Evolutionary conservation across 2,888 invertebrate species (phyloP), one percentile per base, ranked within the genome.

Genomic region (Phragmatobia fuliginosa): DNA sequence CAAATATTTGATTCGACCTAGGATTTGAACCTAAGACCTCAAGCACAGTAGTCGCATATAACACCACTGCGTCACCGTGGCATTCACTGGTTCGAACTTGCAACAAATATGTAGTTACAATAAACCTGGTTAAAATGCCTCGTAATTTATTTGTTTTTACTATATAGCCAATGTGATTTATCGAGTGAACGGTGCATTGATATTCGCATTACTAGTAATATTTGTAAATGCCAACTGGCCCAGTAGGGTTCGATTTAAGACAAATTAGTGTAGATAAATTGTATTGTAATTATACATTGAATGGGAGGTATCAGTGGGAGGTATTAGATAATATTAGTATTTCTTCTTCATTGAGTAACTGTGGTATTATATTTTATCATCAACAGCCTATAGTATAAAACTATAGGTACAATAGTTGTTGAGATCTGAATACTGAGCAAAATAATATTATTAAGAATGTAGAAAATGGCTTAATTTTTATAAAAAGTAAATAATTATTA

Each of bases 181-280:
- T 82, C 16, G 64, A 64, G 80, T 69, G 83, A 82, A 81, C 70
- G 76, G 72, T 68, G 66, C 59, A 73, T 52, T 71, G 75, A 76
- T 78, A 82, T 59, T 74, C 70, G 71, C 71, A 72, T 69, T 77
- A 73, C 67, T 74, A 65, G 66, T 68, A 33, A 64, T 70, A 79
- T 79, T 81, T 69, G 76, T 73, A 60, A 75, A 62, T 66, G 79
- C 74, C 71, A 0, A 67, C 45, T 67, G 76, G 66, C 38, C 69
- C 49, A 68, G 66, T 76, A 70, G 74, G 73, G 73, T 76, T 78
- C 69, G 71, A 81, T 79, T 78, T 73, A 74, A 81, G 64, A 78
- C 76, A 68, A 68, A 62, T 61, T 68, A 78, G 68, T 65, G 72
- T 68, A 70, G 73, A 78, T 78, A 79, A 76, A 72, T 62, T 76